These are phyloP conservation scores for Hozukius guyotensis DNA, from an alignment of 2,797 vertebrate species.

Conservation along the genomic window DNA sequence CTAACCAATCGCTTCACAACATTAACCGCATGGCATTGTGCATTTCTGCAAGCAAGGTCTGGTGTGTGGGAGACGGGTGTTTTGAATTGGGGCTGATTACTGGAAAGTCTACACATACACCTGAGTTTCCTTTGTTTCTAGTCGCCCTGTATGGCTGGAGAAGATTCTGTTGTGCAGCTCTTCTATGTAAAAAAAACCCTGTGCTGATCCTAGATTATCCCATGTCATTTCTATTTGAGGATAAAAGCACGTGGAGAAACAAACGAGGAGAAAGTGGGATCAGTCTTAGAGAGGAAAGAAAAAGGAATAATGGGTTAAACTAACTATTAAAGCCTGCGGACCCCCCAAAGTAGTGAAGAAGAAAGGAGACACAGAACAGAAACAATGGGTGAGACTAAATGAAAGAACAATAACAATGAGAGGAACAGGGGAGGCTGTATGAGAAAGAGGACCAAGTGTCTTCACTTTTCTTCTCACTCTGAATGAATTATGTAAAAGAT, in stretches of 20 bases:
- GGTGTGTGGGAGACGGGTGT: no score
- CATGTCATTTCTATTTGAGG: slow-evolving; percentile 8
- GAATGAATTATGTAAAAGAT: not conserved
- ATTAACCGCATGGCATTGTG: no score
- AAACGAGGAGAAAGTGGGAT: not conserved
- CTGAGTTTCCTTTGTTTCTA: not conserved
- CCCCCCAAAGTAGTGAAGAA: not conserved
- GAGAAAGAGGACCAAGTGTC: slow-evolving; percentile 15
- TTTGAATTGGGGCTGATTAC: not conserved
- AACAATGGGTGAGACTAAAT: not conserved
- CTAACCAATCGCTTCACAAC: no score
- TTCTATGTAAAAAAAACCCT: not conserved
- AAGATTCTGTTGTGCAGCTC: not conserved
- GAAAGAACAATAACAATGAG: not conserved
- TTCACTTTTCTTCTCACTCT: not conserved
- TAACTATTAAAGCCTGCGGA: slow-evolving; percentile 34
- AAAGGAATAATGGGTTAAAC: slow-evolving; percentile 28
- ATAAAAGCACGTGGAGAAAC: not conserved
- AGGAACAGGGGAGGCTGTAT: not conserved
- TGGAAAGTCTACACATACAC: not conserved
- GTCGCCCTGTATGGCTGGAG: not conserved
- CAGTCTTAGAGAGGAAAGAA: not conserved
- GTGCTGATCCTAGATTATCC: slow-evolving; percentile 37
- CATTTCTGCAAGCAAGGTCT: no score
- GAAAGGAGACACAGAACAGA: not conserved